A percentile compares a stretch with the other conserved stretches of the same genome.
Evolutionary conservation across 2,797 vertebrate species (phyloP).

Genomic region (Alauda arvensis): DNA sequence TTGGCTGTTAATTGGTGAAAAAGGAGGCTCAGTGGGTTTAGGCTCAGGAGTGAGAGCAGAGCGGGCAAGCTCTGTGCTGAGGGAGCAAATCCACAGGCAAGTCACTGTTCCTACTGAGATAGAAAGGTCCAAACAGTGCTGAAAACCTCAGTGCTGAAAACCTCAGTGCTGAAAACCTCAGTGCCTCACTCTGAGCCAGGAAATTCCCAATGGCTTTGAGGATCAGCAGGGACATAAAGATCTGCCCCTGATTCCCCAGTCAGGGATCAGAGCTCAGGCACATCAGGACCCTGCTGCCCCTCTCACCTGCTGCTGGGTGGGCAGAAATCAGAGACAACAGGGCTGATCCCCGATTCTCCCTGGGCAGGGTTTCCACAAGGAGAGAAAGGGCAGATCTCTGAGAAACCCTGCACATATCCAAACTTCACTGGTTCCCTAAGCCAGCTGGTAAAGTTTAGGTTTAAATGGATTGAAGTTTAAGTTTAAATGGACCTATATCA

Average conservation of each 20-base stretch:
- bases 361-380: background rate
- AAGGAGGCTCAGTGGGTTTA: background rate
- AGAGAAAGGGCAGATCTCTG: background rate
- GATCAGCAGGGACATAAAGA: background rate
- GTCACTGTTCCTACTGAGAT: background rate
- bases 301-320: background rate
- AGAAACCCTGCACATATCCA: background rate
- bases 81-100: background rate
- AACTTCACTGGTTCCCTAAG: background rate
- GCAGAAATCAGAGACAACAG: background rate
- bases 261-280: background rate
- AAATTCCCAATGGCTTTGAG: background rate
- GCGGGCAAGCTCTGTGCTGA: background rate
- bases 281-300: background rate
- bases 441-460: background rate
- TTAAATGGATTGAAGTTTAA: background rate
- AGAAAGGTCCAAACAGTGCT: background rate
- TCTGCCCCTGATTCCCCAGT: rapidly evolving
- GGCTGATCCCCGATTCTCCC: background rate
- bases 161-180: background rate
- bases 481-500: no score
- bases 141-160: background rate
- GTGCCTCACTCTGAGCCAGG: background rate
- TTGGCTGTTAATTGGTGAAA: background rate
- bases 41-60: background rate